phyloP scores from a whole-genome alignment of 2,113 vertebrate species.

The Albula glossodonta region DNA sequence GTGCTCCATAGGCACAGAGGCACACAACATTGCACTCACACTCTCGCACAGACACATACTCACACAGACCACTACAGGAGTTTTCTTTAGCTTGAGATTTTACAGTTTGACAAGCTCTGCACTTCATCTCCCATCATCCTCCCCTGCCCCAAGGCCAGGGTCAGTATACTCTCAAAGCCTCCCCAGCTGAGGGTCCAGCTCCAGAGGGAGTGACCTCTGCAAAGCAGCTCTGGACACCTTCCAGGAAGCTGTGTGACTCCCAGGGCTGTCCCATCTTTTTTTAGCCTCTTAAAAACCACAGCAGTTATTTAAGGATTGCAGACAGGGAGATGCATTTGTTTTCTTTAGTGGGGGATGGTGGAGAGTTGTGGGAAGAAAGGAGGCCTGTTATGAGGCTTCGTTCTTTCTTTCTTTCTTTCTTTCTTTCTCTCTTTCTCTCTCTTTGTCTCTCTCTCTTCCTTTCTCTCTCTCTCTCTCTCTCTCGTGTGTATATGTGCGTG shows the following conservation, averaged over 20 bases:
- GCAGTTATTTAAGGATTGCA: not conserved
- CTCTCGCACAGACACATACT: too few species aligned
- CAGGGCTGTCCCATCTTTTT: not conserved
- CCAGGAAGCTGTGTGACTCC: conserved; percentile 39
- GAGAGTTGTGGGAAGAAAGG: not conserved
- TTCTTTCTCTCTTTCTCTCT: too few species aligned
- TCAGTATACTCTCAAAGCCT: not conserved
- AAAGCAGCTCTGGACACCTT: conserved; percentile 46
- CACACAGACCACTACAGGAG: too few species aligned
- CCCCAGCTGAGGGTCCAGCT: conserved; percentile 26
- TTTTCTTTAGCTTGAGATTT: too few species aligned
- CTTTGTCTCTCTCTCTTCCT: too few species aligned
- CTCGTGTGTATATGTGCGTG: not conserved
- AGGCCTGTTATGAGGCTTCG: not conserved
- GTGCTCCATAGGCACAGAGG: too few species aligned
- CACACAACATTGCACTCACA: too few species aligned
- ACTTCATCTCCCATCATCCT: not conserved
- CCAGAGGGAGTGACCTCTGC: conserved; percentile 35
- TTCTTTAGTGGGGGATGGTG: conserved; percentile 4
- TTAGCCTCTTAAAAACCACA: conserved; percentile 3
- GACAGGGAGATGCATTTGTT: conserved; percentile 2
- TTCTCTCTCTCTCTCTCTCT: too few species aligned
- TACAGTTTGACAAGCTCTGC: not conserved
- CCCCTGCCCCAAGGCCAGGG: not conserved
- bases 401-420: too few species aligned